Evolutionary conservation across 2,888 invertebrate genomes (phyloP).

Genomic region (Tenthredo scrophulariae): DNA sequence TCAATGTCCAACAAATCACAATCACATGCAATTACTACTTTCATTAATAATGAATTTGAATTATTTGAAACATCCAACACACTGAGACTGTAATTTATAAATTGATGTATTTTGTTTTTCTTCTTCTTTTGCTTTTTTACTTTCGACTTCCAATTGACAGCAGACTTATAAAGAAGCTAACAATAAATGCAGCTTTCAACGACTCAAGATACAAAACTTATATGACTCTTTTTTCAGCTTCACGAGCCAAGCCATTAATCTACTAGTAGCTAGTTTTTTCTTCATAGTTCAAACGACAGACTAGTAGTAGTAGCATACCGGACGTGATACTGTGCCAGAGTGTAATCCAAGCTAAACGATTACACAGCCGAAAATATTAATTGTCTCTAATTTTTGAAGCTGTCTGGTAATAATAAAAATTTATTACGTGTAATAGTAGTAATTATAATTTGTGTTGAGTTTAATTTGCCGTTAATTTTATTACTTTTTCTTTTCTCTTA

Average conservation of each 20-base stretch:
- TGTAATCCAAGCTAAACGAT: not conserved
- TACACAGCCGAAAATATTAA: constrained; percentile 30
- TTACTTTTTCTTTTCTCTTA: not conserved
- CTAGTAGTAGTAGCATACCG: not conserved
- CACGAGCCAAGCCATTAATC: constrained; percentile 33
- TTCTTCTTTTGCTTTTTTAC: not conserved
- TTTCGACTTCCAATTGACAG: not conserved
- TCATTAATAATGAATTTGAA: not conserved
- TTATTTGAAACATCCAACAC: not conserved
- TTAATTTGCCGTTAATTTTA: not conserved
- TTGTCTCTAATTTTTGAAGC: constrained; percentile 3
- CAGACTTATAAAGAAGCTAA: not conserved
- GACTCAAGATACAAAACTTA: not conserved
- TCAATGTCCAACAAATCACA: not conserved
- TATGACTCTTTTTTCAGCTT: constrained; percentile 26
- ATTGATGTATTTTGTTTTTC: not conserved
- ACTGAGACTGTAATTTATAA: not conserved
- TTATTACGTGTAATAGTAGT: not conserved
- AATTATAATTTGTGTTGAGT: constrained; percentile 22
- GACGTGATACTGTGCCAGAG: not conserved
- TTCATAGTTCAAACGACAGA: constrained; percentile 14
- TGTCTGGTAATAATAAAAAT: constrained; percentile 24
- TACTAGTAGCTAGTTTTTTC: constrained; percentile 18
- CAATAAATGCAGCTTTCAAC: constrained; percentile 26
- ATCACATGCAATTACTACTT: not conserved